These are phyloP conservation scores for Marcusenius ussheri DNA, from an alignment of 2,113 vertebrate species.

Conservation along the genomic window DNA sequence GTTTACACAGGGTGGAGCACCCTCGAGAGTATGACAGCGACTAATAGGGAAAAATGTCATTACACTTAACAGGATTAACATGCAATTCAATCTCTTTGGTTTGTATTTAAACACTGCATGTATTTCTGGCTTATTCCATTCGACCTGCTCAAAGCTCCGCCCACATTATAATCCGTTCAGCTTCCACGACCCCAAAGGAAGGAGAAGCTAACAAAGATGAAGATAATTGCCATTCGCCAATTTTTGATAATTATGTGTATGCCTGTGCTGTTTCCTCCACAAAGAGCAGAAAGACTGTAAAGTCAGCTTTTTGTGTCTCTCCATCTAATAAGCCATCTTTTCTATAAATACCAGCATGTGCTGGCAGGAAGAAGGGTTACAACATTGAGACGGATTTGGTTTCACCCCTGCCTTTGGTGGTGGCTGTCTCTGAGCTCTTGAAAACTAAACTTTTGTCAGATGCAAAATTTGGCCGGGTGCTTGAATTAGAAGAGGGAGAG, in stretches of 20 bases:
- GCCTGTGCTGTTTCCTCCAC: neutral
- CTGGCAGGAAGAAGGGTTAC: conserved; percentile 13
- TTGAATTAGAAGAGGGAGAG: neutral
- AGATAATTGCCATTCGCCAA: neutral
- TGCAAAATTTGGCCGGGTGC: neutral
- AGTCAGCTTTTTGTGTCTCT: conserved; percentile 32
- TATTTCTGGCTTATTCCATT: neutral
- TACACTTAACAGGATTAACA: conserved; percentile 7
- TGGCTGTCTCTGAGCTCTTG: neutral
- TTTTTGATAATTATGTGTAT: neutral
- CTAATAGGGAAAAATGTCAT: neutral
- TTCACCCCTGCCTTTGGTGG: neutral
- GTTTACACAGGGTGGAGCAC: neutral
- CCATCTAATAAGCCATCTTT: neutral
- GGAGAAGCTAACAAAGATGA: neutral
- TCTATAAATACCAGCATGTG: conserved; percentile 44
- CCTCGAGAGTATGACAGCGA: neutral
- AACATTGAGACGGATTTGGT: neutral
- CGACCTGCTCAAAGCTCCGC: neutral
- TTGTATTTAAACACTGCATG: conserved; percentile 3
- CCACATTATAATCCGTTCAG: neutral
- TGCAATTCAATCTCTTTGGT: neutral
- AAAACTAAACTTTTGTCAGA: conserved; percentile 8
- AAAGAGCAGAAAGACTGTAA: conserved; percentile 26
- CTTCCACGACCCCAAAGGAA: neutral